phyloP scores from a whole-genome alignment of 1,140 invertebrate species.

The Spodoptera litura region DNA sequence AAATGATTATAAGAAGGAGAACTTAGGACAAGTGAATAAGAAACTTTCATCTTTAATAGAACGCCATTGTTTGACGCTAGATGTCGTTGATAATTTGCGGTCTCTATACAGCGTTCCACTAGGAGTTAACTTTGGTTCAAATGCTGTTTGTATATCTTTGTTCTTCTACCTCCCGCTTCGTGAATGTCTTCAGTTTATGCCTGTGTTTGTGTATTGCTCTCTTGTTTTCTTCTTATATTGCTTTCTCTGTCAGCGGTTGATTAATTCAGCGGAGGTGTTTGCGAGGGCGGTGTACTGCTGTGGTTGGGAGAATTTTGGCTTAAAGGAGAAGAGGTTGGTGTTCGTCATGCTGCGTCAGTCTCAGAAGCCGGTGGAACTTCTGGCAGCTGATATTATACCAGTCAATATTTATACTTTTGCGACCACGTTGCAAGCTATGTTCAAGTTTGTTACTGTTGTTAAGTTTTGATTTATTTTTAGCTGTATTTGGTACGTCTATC shows the following conservation, averaged over 20 bases:
- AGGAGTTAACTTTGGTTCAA: constrained; percentile 72
- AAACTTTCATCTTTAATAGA: constrained; percentile 59
- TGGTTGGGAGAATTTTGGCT: constrained; percentile 75
- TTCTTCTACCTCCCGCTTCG: constrained; percentile 69
- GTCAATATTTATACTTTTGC: constrained; percentile 78
- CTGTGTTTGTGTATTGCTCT: constrained; percentile 70
- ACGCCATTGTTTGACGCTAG: constrained; percentile 65
- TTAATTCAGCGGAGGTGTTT: constrained; percentile 69
- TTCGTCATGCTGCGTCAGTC: constrained; percentile 68
- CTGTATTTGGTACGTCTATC: too few relatives aligned
- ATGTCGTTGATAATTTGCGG: constrained; percentile 62
- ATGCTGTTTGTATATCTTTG: constrained; percentile 69
- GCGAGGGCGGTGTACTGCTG: constrained; percentile 72
- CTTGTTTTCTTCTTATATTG: constrained; percentile 78
- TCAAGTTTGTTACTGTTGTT: constrained; percentile 76
- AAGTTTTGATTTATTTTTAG: constrained; percentile 62
- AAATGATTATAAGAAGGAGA: constrained; percentile 50
- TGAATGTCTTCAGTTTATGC: constrained; percentile 67
- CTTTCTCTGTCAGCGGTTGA: constrained; percentile 71
- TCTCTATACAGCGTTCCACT: constrained; percentile 72
- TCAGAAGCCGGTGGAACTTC: constrained; percentile 68
- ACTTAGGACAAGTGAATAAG: constrained; percentile 54
- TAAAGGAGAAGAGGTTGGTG: constrained; percentile 68
- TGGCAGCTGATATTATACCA: constrained; percentile 78
- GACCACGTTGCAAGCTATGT: constrained; percentile 71